Percentiles rank a stretch among this genome's conserved stretches.
These are phyloP conservation scores for Drusus annulatus DNA, from an alignment of 1,140 invertebrate species.

Conservation along the genomic window DNA sequence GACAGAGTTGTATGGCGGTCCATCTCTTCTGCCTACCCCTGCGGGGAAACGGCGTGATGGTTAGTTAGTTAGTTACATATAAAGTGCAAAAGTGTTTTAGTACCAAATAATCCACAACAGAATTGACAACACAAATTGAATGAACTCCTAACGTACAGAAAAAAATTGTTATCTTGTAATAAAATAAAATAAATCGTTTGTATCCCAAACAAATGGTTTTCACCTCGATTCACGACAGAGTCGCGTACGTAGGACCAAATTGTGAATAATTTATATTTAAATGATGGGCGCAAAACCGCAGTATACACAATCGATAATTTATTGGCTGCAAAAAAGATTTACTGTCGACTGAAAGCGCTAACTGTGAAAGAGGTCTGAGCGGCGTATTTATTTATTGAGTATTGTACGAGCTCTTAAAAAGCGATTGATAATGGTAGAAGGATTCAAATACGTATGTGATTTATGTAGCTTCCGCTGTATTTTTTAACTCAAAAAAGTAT, in stretches of 20 bases:
- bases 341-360: background rate
- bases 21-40: too few species aligned
- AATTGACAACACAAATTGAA: too few species aligned
- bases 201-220: background rate
- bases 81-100: too few species aligned
- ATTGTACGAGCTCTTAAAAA: conserved; percentile 10
- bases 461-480: background rate
- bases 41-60: too few species aligned
- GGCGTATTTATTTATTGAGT: too few species aligned
- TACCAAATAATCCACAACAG: too few species aligned
- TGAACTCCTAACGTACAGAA: too few species aligned
- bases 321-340: conserved; percentile 36
- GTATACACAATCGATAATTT: conserved; percentile 27
- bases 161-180: too few species aligned
- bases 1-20: too few species aligned
- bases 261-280: conserved; percentile 34
- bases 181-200: too few species aligned
- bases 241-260: background rate
- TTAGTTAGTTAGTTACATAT: too few species aligned
- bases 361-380: background rate
- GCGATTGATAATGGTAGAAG: background rate
- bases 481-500: conserved; percentile 1
- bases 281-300: conserved; percentile 26
- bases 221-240: background rate
- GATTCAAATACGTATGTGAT: conserved; percentile 16